These are phyloP conservation scores for Cichladusa arquata DNA, from an alignment of 2,113 vertebrate genomes.

Conservation along the genomic window DNA sequence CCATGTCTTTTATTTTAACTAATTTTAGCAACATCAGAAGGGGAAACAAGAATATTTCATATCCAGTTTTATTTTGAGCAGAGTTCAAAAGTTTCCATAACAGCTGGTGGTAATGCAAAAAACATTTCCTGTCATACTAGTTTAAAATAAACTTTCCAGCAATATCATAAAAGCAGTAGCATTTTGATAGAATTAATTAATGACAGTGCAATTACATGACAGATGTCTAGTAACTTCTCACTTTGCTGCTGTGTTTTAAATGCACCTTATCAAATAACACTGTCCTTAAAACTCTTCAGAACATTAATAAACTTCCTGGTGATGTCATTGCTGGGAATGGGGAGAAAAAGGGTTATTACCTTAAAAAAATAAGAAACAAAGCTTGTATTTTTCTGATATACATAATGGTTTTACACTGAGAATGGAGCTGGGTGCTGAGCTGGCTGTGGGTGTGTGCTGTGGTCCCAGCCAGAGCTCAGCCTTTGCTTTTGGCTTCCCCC, in stretches of 20 bases:
- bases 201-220: neutral
- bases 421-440: neutral
- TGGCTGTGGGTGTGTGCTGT: neutral
- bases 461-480: neutral
- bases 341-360: neutral
- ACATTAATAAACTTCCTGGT: neutral
- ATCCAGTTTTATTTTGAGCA: slow-evolving; percentile 1
- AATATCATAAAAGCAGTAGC: neutral
- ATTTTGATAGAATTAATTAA: neutral
- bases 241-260: neutral
- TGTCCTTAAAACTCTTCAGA: neutral
- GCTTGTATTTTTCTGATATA: fast-evolving
- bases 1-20: neutral
- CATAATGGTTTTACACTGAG: neutral
- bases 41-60: neutral
- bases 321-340: neutral
- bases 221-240: neutral
- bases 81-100: neutral
- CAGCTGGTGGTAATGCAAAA: neutral
- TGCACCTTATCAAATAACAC: neutral
- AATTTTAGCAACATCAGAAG: neutral
- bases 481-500: neutral
- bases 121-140: neutral
- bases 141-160: neutral
- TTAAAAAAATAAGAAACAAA: neutral